Percentiles rank a stretch among this genome's conserved stretches.
Conservation (phyloP, 35 echinoderm and acorn worm species). For the Ophiothrix spiculata region DNA sequence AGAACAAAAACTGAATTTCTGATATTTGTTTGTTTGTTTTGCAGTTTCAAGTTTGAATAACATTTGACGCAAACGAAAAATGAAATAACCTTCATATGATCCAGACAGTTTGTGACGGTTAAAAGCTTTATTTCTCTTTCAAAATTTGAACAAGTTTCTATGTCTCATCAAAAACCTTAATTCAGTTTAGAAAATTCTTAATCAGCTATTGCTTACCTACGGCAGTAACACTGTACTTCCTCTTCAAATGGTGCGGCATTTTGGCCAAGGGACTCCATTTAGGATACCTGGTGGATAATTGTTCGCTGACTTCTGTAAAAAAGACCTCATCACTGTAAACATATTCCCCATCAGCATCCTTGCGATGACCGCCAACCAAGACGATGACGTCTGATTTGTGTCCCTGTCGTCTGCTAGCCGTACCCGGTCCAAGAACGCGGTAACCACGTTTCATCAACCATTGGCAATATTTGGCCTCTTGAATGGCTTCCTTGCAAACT, state of each 20-base stretch:
- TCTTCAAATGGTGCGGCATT: constrained; percentile 70
- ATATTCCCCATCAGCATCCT: constrained; percentile 41
- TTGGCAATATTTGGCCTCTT: constrained; percentile 77
- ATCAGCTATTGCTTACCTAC: constrained; percentile 58
- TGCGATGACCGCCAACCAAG: constrained; percentile 57
- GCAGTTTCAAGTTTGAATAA: too few relatives aligned
- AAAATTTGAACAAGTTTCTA: too few relatives aligned
- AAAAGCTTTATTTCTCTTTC: too few relatives aligned
- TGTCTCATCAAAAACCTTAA: too few relatives aligned
- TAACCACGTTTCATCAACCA: constrained; percentile 57
- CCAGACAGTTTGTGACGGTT: too few relatives aligned
- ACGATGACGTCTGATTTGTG: constrained; percentile 48
- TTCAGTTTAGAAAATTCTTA: too few relatives aligned
- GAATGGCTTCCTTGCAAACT: constrained; percentile 19
- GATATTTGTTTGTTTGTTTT: too few relatives aligned
- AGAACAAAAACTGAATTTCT: too few relatives aligned
- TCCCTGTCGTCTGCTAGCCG: constrained; percentile 30
- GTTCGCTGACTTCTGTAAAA: constrained; percentile 5
- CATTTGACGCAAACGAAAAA: too few relatives aligned
- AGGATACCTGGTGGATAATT: background rate
- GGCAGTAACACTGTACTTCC: constrained; percentile 71
- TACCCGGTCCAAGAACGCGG: constrained; percentile 53
- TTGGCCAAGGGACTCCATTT: constrained; percentile 49
- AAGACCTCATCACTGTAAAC: constrained; percentile 51
- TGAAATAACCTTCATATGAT: too few relatives aligned